A percentile compares a stretch with the other conserved stretches of the same genome.
phyloP scores from a whole-genome alignment of 2,113 vertebrate genomes.

The Oostethus manadensis region DNA sequence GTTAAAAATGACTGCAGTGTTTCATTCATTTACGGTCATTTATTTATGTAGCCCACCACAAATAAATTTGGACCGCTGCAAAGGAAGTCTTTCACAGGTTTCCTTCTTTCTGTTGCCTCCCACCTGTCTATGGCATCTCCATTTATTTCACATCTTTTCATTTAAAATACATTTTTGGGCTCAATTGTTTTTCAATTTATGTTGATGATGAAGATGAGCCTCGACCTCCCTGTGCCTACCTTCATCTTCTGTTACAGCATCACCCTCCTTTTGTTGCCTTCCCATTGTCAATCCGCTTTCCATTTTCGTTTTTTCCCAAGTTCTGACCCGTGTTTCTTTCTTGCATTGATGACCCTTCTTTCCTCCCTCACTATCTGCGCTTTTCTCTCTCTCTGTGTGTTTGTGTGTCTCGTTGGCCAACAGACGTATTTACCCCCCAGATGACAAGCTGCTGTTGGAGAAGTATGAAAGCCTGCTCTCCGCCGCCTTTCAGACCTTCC shows the following conservation, averaged over 20 bases:
- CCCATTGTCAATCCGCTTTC: background rate
- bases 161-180: background rate
- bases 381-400: constrained; percentile 33
- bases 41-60: too few species aligned
- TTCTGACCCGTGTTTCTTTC: constrained; percentile 15
- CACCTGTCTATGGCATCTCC: too few species aligned
- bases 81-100: too few species aligned
- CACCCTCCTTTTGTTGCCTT: background rate
- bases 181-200: background rate
- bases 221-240: background rate
- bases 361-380: constrained; percentile 38
- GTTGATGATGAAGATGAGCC: background rate
- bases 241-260: background rate
- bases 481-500: constrained; percentile 95
- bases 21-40: too few species aligned
- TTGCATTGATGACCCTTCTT: constrained; percentile 24
- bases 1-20: too few species aligned
- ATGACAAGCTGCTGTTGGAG: constrained; percentile 94
- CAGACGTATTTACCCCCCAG: constrained; percentile 98
- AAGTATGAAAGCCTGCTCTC: constrained; percentile 95
- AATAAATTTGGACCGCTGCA: too few species aligned
- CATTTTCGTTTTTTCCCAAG: constrained; percentile 13
- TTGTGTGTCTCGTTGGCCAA: constrained; percentile 49
- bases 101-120: too few species aligned
- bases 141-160: too few species aligned